These are phyloP conservation scores for Caenorhabditis briggsae DNA, from an alignment of 1,140 invertebrate genomes.

Conservation along the genomic window DNA sequence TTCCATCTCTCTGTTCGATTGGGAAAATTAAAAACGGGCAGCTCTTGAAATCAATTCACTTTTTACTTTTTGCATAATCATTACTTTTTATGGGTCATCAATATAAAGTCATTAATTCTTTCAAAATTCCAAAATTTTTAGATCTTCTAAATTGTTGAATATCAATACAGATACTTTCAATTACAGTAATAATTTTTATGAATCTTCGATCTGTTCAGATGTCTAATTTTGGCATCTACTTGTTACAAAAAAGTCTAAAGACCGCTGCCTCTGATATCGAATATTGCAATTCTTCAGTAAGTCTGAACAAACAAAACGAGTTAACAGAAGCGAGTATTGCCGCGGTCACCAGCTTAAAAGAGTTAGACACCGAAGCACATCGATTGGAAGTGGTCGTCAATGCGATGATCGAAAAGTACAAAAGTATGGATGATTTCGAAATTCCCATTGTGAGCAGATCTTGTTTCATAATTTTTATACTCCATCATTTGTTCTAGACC, in stretches of 20 bases:
- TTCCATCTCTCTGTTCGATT: constrained; percentile 26
- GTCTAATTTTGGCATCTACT: not conserved
- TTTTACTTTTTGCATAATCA: constrained; percentile 1
- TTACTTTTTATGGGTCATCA: not conserved
- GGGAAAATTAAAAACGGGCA: constrained; percentile 25
- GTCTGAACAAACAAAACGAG: too few species aligned
- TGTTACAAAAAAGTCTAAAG: not conserved
- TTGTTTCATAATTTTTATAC: too few species aligned
- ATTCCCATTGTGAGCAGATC: not conserved
- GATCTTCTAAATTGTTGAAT: not conserved
- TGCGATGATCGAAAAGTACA: not conserved
- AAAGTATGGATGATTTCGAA: not conserved
- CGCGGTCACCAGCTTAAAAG: not conserved
- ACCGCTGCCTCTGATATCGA: too few species aligned
- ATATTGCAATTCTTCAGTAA: too few species aligned
- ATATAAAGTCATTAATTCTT: not conserved
- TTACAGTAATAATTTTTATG: not conserved
- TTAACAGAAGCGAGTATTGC: not conserved
- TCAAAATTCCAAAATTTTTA: not conserved
- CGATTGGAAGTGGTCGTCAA: not conserved
- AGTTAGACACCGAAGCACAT: not conserved
- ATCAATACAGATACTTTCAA: not conserved
- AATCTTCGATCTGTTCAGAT: not conserved
- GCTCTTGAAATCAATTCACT: not conserved
- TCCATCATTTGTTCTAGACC: too few species aligned